A percentile compares a stretch with the other conserved stretches of the same genome.
These are phyloP conservation scores for Morpho deidamia DNA, from an alignment of 2,888 invertebrate genomes.

Conservation along the genomic window DNA sequence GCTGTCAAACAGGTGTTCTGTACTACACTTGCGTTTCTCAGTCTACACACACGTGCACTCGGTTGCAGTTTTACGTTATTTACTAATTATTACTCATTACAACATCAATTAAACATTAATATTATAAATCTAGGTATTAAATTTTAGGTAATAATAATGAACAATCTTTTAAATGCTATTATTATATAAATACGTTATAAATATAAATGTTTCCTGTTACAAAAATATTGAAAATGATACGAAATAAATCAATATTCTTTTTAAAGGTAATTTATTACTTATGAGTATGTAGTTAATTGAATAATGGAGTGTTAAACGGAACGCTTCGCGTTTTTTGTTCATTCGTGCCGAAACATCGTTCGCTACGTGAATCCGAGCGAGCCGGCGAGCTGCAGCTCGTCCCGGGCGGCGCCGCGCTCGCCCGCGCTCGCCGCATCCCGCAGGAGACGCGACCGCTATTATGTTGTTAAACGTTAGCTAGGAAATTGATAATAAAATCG, in stretches of 20 bases:
- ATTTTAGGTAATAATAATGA: slow-evolving; percentile 79
- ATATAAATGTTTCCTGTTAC: slow-evolving; percentile 80
- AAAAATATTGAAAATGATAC: slow-evolving; percentile 78
- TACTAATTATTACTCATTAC: slow-evolving; percentile 74
- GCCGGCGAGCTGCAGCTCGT: slow-evolving; percentile 21
- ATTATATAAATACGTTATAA: slow-evolving; percentile 80
- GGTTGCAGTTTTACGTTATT: slow-evolving; percentile 72
- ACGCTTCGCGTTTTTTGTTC: slow-evolving; percentile 67
- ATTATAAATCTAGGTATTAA: slow-evolving; percentile 77
- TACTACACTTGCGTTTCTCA: slow-evolving; percentile 23
- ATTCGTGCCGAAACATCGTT: slow-evolving; percentile 64
- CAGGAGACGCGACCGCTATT: slow-evolving; percentile 70
- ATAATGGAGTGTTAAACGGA: slow-evolving; percentile 71
- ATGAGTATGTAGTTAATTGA: slow-evolving; percentile 77
- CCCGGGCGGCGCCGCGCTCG: slow-evolving; percentile 28
- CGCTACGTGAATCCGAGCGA: slow-evolving; percentile 43
- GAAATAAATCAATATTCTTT: slow-evolving; percentile 78
- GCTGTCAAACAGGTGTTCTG: slow-evolving; percentile 2
- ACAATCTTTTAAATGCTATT: slow-evolving; percentile 80
- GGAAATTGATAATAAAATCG: slow-evolving; percentile 78
- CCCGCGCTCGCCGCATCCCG: slow-evolving; percentile 46
- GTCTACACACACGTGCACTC: slow-evolving; percentile 62
- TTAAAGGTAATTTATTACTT: slow-evolving; percentile 77
- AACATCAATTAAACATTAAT: slow-evolving; percentile 78
- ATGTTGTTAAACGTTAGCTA: slow-evolving; percentile 77